A percentile compares a stretch with the other conserved stretches of the same genome.
Conservation (phyloP, 1,140 invertebrate genomes). For the Trachymyrmex septentrionalis region DNA sequence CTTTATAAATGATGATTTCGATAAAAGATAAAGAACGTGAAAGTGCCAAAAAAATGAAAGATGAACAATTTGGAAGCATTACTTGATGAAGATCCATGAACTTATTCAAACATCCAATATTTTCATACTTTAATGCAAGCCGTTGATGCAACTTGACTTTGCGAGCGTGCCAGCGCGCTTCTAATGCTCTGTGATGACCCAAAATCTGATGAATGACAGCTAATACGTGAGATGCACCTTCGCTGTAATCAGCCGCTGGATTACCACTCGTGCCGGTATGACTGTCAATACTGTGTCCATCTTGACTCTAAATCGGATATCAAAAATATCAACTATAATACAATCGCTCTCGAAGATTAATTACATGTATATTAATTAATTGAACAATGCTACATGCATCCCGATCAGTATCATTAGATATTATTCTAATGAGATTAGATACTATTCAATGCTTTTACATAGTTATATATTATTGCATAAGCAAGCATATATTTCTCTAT, state of each 20-base stretch:
- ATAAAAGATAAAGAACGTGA: too few relatives aligned
- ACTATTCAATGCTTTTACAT: conserved; percentile 9
- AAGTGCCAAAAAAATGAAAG: too few relatives aligned
- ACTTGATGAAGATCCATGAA: too few relatives aligned
- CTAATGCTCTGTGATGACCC: conserved; percentile 96
- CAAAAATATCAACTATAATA: not conserved
- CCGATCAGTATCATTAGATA: not conserved
- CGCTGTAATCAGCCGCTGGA: conserved; percentile 98
- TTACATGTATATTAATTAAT: not conserved
- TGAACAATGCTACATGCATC: conserved; percentile 32
- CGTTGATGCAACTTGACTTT: conserved; percentile 98
- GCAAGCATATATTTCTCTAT: conserved; percentile 16
- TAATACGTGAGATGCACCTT: conserved; percentile 95
- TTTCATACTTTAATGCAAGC: conserved; percentile 91
- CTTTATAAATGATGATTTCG: too few relatives aligned
- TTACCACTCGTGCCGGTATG: conserved; percentile 90
- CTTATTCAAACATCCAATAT: too few relatives aligned
- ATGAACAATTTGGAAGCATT: too few relatives aligned
- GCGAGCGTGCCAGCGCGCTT: conserved; percentile 97
- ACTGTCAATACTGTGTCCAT: conserved; percentile 83
- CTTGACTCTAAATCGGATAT: conserved; percentile 82
- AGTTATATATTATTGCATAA: conserved; percentile 26
- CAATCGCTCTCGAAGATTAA: not conserved
- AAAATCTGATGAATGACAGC: conserved; percentile 97
- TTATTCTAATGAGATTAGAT: conserved; percentile 9